These are phyloP conservation scores for Odontothrips loti DNA, from an alignment of 2,888 invertebrate genomes.

Conservation along the genomic window DNA sequence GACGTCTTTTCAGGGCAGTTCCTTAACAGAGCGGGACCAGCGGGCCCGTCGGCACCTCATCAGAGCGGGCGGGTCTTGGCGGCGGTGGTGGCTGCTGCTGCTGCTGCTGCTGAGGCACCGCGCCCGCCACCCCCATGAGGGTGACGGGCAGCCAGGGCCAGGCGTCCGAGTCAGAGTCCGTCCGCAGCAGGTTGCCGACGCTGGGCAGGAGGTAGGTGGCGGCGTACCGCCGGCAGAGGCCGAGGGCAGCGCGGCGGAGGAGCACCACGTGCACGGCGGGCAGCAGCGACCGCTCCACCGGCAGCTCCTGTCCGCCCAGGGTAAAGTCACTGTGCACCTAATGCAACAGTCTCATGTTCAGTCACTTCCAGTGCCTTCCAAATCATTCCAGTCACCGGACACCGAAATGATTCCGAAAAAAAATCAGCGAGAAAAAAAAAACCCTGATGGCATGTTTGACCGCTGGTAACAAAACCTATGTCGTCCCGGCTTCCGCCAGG, in stretches of 20 bases:
- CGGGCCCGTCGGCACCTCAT: no score
- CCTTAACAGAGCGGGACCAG: no score
- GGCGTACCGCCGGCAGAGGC: constrained; percentile 27
- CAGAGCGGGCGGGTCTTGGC: not conserved
- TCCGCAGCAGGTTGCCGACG: not conserved
- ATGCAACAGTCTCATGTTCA: no score
- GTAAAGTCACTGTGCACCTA: not conserved
- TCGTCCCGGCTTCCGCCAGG: no score
- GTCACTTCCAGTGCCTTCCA: no score
- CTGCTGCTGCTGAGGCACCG: not conserved
- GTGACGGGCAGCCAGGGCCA: not conserved
- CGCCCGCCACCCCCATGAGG: not conserved
- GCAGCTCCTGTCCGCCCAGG: constrained; percentile 31
- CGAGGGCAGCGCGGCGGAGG: constrained; percentile 28
- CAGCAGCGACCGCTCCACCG: constrained; percentile 30
- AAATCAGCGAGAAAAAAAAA: no score
- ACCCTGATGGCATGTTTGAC: no score
- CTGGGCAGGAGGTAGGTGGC: constrained; percentile 33
- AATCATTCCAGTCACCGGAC: no score
- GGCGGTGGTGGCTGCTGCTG: not conserved
- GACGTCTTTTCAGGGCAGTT: no score
- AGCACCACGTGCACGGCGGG: constrained; percentile 34
- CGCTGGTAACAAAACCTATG: no score
- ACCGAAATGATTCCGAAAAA: no score
- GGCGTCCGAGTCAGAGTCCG: not conserved